Conservation (phyloP, 2,113 vertebrate species). For the Eclectus roratus region DNA sequence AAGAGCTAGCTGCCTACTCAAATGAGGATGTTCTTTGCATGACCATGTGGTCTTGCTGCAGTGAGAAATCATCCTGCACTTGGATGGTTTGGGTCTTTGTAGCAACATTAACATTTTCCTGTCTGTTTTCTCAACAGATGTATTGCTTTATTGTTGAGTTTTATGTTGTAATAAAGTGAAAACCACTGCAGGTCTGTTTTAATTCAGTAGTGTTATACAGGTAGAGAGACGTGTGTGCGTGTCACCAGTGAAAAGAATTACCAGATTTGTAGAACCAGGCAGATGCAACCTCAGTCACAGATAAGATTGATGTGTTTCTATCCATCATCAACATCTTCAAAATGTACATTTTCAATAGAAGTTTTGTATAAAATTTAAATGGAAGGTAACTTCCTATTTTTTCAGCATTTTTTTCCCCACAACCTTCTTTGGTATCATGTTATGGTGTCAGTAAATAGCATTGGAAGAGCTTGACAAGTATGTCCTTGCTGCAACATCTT, state of each 20-base stretch:
- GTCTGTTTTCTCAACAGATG: background rate
- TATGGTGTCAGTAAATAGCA: background rate
- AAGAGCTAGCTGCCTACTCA: background rate
- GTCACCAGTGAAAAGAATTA: background rate
- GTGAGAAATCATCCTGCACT: background rate
- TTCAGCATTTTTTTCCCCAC: background rate
- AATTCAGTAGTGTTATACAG: background rate
- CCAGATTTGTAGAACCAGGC: background rate
- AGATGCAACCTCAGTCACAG: background rate
- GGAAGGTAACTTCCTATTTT: background rate
- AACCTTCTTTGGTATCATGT: background rate
- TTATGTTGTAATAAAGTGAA: background rate
- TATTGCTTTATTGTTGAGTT: background rate
- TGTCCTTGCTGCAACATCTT: background rate
- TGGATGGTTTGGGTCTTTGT: background rate
- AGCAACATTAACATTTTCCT: background rate
- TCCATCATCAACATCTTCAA: background rate
- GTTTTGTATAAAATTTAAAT: background rate
- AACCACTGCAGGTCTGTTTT: background rate
- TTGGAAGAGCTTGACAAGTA: background rate
- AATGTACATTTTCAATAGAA: background rate
- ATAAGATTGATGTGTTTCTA: background rate
- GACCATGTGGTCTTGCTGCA: background rate
- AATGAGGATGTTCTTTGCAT: slow-evolving; percentile 13
- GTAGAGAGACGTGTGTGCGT: background rate